Conservation (phyloP, 2,888 invertebrate species). For the Glaucopsyche alexis region DNA sequence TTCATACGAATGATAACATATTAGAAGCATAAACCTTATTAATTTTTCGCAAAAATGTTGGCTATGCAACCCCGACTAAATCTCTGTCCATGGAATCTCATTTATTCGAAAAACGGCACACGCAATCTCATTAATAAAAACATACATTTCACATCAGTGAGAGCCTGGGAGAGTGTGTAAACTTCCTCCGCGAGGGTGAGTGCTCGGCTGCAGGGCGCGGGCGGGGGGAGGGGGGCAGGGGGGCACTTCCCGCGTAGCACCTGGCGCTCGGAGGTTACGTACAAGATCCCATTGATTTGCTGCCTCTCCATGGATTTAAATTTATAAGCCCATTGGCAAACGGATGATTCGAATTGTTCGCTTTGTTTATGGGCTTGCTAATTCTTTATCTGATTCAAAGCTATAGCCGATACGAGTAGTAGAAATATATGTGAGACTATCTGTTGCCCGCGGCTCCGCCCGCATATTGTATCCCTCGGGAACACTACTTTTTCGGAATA, state of each 20-base stretch:
- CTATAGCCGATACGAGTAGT: conserved; percentile 1
- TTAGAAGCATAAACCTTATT: too few species aligned
- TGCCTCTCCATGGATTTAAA: conserved; percentile 43
- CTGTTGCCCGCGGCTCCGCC: too few species aligned
- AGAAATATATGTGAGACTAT: too few species aligned
- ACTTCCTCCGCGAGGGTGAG: conserved; percentile 51
- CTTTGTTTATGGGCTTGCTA: conserved; percentile 10
- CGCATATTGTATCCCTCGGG: too few species aligned
- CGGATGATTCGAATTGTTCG: conserved; percentile 19
- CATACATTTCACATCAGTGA: conserved; percentile 55
- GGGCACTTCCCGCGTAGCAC: conserved; percentile 74
- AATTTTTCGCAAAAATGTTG: too few species aligned
- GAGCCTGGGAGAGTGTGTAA: conserved; percentile 43
- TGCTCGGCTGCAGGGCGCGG: conserved; percentile 43
- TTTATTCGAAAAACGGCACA: conserved; percentile 70
- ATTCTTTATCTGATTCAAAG: conserved; percentile 18
- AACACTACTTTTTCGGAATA: too few species aligned
- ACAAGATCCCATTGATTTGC: conserved; percentile 74
- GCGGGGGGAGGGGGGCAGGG: conserved; percentile 47
- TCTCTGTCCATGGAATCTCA: conserved; percentile 47
- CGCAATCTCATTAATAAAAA: conserved; percentile 72
- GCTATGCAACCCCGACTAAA: background rate
- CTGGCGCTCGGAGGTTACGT: conserved; percentile 73
- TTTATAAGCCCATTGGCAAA: conserved; percentile 21
- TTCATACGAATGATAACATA: too few species aligned